phyloP scores from a whole-genome alignment of 2,797 vertebrate species.

The Myripristis jacobus region DNA sequence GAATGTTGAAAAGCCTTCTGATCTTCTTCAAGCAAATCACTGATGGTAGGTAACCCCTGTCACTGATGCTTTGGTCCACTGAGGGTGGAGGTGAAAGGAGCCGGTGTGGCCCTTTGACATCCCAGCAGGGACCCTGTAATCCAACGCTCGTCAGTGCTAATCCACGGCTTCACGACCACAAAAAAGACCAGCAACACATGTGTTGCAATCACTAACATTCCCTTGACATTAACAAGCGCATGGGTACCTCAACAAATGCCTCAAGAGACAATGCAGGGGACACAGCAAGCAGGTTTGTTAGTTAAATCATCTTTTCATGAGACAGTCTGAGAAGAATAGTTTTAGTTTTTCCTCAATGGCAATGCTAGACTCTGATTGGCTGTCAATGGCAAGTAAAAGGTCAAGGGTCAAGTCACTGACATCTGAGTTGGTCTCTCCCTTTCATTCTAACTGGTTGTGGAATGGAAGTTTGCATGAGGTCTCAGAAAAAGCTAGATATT shows the following conservation, averaged over 20 bases:
- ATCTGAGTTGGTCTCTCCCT: conserved; percentile 48
- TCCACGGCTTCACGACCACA: conserved; percentile 60
- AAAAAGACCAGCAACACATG: conserved; percentile 52
- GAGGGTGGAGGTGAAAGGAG: conserved; percentile 67
- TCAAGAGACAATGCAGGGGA: background rate
- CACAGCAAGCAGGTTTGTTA: conserved; percentile 16
- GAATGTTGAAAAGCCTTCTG: conserved; percentile 80
- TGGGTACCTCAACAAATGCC: conserved; percentile 7
- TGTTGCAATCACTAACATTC: conserved; percentile 34
- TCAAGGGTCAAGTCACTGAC: conserved; percentile 60
- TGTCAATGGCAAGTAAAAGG: conserved; percentile 16
- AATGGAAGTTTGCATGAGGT: conserved; percentile 38
- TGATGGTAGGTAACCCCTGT: conserved; percentile 72
- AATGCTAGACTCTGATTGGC: conserved; percentile 29
- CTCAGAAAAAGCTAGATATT: conserved; percentile 46
- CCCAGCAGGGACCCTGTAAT: conserved; percentile 75
- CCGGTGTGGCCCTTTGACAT: conserved; percentile 70
- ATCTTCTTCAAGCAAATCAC: conserved; percentile 84
- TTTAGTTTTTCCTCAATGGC: conserved; percentile 4
- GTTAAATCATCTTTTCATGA: conserved; percentile 10
- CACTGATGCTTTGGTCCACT: conserved; percentile 62
- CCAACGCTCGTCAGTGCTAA: conserved; percentile 72
- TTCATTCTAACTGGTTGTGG: conserved; percentile 33
- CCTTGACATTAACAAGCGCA: conserved; percentile 29
- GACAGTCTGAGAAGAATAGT: conserved; percentile 14